Conservation (phyloP, 1,140 invertebrate species). For the Orchestia grillus region DNA sequence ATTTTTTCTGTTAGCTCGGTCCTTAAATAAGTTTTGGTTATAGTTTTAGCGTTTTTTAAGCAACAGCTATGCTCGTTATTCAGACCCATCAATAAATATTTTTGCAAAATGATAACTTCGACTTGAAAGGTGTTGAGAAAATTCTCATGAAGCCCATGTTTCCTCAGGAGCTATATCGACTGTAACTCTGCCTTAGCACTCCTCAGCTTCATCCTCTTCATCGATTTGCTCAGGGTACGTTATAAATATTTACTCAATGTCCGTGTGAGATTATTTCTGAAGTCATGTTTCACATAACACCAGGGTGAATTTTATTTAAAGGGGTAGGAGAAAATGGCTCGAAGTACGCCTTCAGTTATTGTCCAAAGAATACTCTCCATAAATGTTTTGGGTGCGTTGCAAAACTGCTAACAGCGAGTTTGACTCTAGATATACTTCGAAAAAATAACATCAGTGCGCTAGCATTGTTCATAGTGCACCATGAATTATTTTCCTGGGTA, state of each 20-base stretch:
- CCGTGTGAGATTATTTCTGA: background rate
- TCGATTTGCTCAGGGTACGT: constrained; percentile 66
- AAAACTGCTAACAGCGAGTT: too few relatives aligned
- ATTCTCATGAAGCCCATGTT: background rate
- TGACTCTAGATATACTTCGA: too few relatives aligned
- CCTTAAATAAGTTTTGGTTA: background rate
- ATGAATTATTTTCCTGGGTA: too few relatives aligned
- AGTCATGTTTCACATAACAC: too few relatives aligned
- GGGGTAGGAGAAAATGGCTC: too few relatives aligned
- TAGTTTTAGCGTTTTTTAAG: background rate
- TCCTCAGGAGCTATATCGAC: constrained; percentile 63
- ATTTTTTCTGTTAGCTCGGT: background rate
- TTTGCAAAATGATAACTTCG: background rate
- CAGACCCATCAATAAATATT: background rate
- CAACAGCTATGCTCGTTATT: background rate
- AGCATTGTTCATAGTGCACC: too few relatives aligned
- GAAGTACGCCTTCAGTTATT: too few relatives aligned
- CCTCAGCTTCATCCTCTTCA: constrained; percentile 63
- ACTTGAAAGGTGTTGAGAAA: background rate
- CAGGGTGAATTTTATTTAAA: too few relatives aligned
- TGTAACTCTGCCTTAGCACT: constrained; percentile 65
- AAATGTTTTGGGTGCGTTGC: too few relatives aligned
- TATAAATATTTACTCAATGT: background rate
- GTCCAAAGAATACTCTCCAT: too few relatives aligned
- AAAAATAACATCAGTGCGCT: too few relatives aligned